Percentiles rank a stretch among this genome's conserved stretches.
Conservation (phyloP, 2,797 vertebrate genomes). For the Enteromius anoplus region DNA sequence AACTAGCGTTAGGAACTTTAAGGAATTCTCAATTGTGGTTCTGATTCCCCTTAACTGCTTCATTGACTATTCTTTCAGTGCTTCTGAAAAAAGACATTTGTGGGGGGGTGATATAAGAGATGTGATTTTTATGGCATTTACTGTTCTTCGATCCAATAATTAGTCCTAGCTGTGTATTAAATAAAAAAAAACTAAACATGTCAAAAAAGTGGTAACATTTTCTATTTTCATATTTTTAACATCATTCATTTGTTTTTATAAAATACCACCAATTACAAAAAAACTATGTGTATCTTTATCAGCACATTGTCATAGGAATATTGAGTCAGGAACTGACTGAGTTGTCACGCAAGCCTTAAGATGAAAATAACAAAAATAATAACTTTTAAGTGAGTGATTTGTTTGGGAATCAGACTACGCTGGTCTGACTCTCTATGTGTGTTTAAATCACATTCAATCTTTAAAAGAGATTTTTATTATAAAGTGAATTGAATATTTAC, state of each 20-base stretch:
- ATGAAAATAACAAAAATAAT: neutral
- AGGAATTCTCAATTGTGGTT: neutral
- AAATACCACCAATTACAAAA: neutral
- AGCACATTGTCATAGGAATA: neutral
- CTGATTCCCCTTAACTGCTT: slow-evolving; percentile 4
- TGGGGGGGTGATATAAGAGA: rapidly evolving
- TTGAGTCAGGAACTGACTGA: neutral
- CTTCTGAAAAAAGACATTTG: neutral
- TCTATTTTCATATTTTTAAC: neutral
- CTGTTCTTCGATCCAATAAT: slow-evolving; percentile 6
- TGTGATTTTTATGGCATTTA: neutral
- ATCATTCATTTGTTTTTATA: neutral
- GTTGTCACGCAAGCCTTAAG: neutral
- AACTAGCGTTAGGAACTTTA: neutral
- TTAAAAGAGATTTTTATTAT: neutral
- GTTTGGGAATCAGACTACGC: neutral
- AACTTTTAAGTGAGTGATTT: neutral
- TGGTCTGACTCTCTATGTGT: neutral
- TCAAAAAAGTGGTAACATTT: neutral
- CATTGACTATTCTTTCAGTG: neutral
- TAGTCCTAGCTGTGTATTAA: neutral
- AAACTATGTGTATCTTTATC: neutral
- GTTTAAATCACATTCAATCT: neutral
- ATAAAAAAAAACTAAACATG: slow-evolving; percentile 18
- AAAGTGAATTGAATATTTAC: neutral